These are phyloP conservation scores for Hemicordylus capensis DNA, from an alignment of 2,113 vertebrate species.

Conservation along the genomic window DNA sequence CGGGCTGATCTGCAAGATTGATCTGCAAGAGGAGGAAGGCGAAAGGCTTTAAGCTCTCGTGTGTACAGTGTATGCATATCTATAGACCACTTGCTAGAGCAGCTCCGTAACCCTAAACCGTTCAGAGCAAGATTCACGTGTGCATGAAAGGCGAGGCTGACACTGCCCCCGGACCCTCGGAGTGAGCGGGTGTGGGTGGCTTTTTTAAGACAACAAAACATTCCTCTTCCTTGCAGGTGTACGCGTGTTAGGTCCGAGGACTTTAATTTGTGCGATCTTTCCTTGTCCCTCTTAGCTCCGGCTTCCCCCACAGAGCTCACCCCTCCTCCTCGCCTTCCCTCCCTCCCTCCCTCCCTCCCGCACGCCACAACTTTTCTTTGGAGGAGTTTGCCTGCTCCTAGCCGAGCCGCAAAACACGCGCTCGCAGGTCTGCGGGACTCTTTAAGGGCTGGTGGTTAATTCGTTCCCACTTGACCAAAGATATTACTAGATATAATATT, in stretches of 20 bases:
- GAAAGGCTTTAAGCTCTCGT: conserved; percentile 22
- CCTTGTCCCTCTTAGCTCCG: not conserved
- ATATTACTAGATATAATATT: conserved; percentile 86
- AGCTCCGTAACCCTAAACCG: conserved; percentile 3
- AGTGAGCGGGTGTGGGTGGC: too few relatives aligned
- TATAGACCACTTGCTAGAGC: not conserved
- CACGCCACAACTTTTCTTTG: conserved; percentile 58
- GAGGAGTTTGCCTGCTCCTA: conserved; percentile 31
- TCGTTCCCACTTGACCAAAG: conserved; percentile 74
- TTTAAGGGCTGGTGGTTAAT: conserved; percentile 68
- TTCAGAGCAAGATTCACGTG: conserved; percentile 15
- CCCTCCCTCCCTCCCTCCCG: conserved; percentile 30
- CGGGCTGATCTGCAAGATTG: conserved; percentile 41
- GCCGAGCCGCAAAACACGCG: too few relatives aligned
- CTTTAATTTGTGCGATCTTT: conserved; percentile 43
- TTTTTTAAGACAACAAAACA: not conserved
- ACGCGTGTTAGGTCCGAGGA: conserved; percentile 21
- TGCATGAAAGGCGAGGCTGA: conserved; percentile 3
- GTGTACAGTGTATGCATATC: not conserved
- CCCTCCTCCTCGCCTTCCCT: not conserved
- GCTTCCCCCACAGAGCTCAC: not conserved
- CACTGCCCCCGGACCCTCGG: not conserved
- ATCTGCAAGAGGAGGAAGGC: conserved; percentile 11
- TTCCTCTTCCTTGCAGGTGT: not conserved
- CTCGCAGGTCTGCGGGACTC: not conserved